Base-by-base conservation (phyloP, 1,140 invertebrate genomes). In the Halesus radiatus region DNA sequence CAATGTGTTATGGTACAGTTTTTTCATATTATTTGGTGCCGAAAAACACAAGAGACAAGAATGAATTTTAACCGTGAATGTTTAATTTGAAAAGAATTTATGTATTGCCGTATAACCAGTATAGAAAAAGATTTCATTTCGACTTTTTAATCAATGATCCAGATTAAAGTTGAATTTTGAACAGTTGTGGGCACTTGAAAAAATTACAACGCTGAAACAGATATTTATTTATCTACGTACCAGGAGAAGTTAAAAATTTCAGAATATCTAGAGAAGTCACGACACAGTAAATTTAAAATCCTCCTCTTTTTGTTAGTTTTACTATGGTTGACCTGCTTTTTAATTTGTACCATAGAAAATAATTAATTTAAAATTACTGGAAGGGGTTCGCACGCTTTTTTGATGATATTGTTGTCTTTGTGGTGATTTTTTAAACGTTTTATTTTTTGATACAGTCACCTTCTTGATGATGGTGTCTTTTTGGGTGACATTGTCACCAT, bases 291-390 rank as follows among this genome's bases (percentile, higher is more conserved):
- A 79, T 78, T 78, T 66, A 45, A 72, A 77, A 74, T 37, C 45
- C 56, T n/a, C 45, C 79, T 68, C 77, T 45, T 13, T 45, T 45
- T 54, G 70, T 64, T 72, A 78, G 60, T 45, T 50, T 16, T 72
- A 50, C 58, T 53, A 58, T 76, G 53, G 60, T n/a, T 64, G 62
- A 78, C 75, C 74, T 78, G 74, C 77, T 75, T 58, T 58, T 76
- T 76, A 80, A 80, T 76, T 80, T 72, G 70, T 50, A 60, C 66
- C 74, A 73, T 75, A 82, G 74, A 82, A 82, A 80, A 80, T 82
- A 82, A 79, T 82, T 82, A 82, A 82, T 82, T 82, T 45, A 45
- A 45, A 10, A 45, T 13, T 45, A 45, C 78, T 75, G 76, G 37
- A 13, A 66, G 37, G 50, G 56, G 56, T 73, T 73, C 29, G 37